Base-by-base conservation (phyloP, 2,113 vertebrate species). In the Aldabrachelys gigantea region DNA sequence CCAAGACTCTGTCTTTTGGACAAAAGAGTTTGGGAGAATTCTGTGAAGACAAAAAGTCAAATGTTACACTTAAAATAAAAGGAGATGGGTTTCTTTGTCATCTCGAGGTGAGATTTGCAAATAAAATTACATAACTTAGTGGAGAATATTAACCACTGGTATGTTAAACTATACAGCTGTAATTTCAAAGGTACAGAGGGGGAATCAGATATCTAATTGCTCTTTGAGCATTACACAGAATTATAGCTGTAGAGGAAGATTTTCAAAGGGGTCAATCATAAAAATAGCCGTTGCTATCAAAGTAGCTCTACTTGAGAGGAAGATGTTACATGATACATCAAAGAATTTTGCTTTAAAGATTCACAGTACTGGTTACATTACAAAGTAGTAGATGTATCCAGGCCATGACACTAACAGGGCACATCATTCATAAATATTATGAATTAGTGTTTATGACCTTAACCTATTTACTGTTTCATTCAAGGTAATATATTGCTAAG, bases 11-110 rank as follows among this genome's bases (percentile, higher is more conserved):
- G 94, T 99, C 98, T 97, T 99, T 99, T 41, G 99, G 99, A 94
- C 99, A 99, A 82, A 99, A 99, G 93, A 98, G 98, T 89, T 99
- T 99, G 29, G 99, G 99, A 88, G 99, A 99, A 95, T 98, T 99
- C 99, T 99, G 97, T 83, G 52, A 96, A 98, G 88, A 94, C 29
- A 97, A 95, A 97, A 96, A 54, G 44, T 80, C 49, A 85, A 91
- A 84, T 78, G 88, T 3, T 38, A 90, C 72, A 62, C 84, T 72
- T 87, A 82, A 94, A 95, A 62, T 4, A 65, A 0, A 16, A 29
- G 14, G 41, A 0, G 17, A 0, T 21, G 8, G 87, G 87, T 38
- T 49, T 88, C 81, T 89, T 27, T 85, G 65, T 57, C 87, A 82
- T 72, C 49, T 29, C 54, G 29, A 84, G 52, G 25, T 56, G n/a